Conservation (phyloP, 2,113 vertebrate genomes). For the crab-eating macaque (Macaca fascicularis) region T2T-MFA8v1.1 NC_088376.1:88530501-88531000, state of each 20-base stretch:
- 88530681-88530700: neutral
- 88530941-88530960: no score
- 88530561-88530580: neutral
- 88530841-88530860: neutral
- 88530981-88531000: no score
- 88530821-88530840: neutral
- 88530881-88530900: neutral
- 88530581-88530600: neutral
- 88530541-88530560: slow-evolving; percentile 10
- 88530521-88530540: neutral
- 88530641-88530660: neutral
- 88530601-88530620: neutral
- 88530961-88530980: no score
- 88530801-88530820: neutral
- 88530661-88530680: neutral
- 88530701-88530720: neutral
- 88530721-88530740: neutral
- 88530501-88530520: neutral
- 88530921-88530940: no score
- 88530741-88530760: neutral
- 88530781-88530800: neutral
- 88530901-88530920: neutral
- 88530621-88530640: neutral
- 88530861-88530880: neutral
- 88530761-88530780: neutral